These are phyloP conservation scores for Stegodyphus dumicola DNA, from an alignment of 1,140 invertebrate species.

Conservation along the genomic window DNA sequence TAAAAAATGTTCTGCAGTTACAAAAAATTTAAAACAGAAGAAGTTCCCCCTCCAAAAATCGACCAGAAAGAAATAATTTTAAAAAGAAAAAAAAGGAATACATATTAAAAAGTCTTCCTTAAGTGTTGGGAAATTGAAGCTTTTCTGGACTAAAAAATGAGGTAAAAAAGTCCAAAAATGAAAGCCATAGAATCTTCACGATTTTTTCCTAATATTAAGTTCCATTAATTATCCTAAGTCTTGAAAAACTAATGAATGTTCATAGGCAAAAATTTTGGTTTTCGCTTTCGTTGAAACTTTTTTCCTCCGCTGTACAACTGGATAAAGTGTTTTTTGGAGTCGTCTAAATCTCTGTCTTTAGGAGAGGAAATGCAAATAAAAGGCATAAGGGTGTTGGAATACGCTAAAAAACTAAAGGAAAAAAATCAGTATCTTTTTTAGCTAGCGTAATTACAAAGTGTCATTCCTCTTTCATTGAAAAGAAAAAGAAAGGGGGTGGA, in stretches of 20 bases:
- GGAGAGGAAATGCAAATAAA: no score
- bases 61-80: no score
- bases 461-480: constrained; percentile 17
- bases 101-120: no score
- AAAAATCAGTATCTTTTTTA: not conserved
- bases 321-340: no score
- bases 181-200: not conserved
- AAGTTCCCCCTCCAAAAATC: no score
- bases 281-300: not conserved
- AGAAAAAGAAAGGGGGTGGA: not conserved
- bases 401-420: not conserved
- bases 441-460: constrained; percentile 33
- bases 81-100: no score
- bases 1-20: no score
- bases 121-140: no score
- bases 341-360: not conserved
- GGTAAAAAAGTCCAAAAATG: not conserved
- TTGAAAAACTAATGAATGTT: constrained; percentile 23
- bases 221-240: constrained; percentile 39
- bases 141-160: no score
- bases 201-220: constrained; percentile 30
- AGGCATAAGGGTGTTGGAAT: not conserved
- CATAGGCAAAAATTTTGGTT: not conserved
- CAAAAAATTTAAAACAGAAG: no score
- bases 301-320: no score